These are phyloP conservation scores for Luperina nickerlii DNA, from an alignment of 2,888 invertebrate genomes.

Conservation along the genomic window DNA sequence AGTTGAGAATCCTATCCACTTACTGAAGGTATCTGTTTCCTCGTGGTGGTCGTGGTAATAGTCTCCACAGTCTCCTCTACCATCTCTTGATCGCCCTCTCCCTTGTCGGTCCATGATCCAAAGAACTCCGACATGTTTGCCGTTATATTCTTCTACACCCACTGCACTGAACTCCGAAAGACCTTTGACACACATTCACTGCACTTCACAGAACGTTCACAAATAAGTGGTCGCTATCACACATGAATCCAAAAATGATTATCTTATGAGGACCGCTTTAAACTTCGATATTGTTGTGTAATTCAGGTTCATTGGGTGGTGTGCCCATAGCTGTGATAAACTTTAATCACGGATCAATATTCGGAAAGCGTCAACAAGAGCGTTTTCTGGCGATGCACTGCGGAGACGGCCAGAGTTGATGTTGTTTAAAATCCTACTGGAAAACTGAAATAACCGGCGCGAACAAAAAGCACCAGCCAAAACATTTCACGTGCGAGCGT, in stretches of 20 bases:
- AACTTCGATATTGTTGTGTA: conserved; percentile 70
- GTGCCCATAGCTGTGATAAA: conserved; percentile 73
- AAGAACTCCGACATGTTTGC: conserved; percentile 87
- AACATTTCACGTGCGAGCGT: conserved; percentile 90
- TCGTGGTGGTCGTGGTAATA: conserved; percentile 84
- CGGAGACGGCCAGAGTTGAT: conserved; percentile 87
- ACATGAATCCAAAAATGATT: conserved; percentile 62
- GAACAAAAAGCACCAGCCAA: conserved; percentile 91
- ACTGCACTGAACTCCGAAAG: conserved; percentile 80
- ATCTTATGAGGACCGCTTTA: conserved; percentile 56
- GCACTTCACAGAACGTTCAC: conserved; percentile 75
- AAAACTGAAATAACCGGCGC: conserved; percentile 90
- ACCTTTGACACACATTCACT: conserved; percentile 83
- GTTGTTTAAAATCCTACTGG: conserved; percentile 90
- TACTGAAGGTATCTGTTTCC: conserved; percentile 78
- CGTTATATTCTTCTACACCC: conserved; percentile 73
- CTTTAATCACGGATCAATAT: conserved; percentile 65
- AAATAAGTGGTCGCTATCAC: conserved; percentile 67
- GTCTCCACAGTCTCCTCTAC: conserved; percentile 84
- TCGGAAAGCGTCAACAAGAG: conserved; percentile 59
- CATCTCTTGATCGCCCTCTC: conserved; percentile 72
- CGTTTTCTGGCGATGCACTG: conserved; percentile 78
- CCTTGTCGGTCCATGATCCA: conserved; percentile 83
- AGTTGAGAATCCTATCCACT: conserved; percentile 68
- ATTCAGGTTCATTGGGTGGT: conserved; percentile 69